phyloP scores from a whole-genome alignment of 2,888 invertebrate species.

The Agonopterix arenella region DNA sequence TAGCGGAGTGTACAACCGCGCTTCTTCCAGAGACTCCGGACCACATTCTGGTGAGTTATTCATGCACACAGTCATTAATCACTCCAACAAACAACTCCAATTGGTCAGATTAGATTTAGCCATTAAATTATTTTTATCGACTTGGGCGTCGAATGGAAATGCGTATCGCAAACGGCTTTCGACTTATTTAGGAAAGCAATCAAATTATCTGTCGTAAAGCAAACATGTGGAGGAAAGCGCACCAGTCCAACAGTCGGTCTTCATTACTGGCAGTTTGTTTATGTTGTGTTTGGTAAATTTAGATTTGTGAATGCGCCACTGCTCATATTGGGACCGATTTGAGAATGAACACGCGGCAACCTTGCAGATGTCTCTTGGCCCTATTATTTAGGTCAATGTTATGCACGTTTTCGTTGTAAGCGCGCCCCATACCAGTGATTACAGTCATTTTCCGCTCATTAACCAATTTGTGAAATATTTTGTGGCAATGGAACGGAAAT shows the following conservation, averaged over 20 bases:
- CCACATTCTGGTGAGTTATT: constrained; percentile 67
- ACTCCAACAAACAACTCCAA: constrained; percentile 9
- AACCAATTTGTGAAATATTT: constrained; percentile 8
- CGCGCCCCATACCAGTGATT: constrained; percentile 21
- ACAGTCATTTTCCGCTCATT: constrained; percentile 9
- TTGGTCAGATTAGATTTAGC: constrained; percentile 34
- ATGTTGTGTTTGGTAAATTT: constrained; percentile 68
- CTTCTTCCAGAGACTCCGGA: constrained; percentile 71
- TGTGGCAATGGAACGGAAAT: constrained; percentile 6
- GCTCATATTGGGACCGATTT: constrained; percentile 69
- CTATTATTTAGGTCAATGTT: constrained; percentile 72
- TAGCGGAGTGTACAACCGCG: constrained; percentile 78
- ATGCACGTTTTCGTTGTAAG: constrained; percentile 63
- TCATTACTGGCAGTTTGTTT: constrained; percentile 66
- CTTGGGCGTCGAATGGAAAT: constrained; percentile 29
- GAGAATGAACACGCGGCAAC: constrained; percentile 69
- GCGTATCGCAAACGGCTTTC: constrained; percentile 34
- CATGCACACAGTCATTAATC: constrained; percentile 18
- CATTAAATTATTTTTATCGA: constrained; percentile 56
- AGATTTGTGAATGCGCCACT: constrained; percentile 60
- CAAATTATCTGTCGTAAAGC: constrained; percentile 46
- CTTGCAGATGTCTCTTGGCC: constrained; percentile 62
- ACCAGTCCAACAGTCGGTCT: constrained; percentile 29
- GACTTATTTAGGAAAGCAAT: constrained; percentile 50
- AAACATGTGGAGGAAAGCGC: constrained; percentile 49